Evolutionary conservation across 2,888 invertebrate genomes (phyloP).

Genomic region (Eupithecia subumbrata): DNA sequence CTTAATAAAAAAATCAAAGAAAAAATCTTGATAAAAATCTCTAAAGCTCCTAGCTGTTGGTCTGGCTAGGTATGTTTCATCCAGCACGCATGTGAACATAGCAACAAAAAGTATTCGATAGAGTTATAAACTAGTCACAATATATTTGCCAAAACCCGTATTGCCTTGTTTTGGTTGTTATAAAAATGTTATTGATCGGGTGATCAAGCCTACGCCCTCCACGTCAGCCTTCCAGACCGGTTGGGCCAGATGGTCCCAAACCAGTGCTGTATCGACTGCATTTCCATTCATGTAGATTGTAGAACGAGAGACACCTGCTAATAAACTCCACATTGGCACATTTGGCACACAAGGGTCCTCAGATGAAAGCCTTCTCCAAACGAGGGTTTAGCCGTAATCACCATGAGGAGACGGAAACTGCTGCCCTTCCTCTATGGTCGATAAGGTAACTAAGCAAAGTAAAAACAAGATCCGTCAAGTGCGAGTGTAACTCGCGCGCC

Average conservation of each 20-base stretch:
- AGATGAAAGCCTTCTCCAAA: no score
- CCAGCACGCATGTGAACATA: neutral
- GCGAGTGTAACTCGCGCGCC: no score
- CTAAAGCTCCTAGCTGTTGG: neutral
- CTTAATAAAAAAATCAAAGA: no score
- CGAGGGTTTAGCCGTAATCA: no score
- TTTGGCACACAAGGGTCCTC: no score
- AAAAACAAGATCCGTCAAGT: no score
- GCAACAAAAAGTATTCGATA: neutral
- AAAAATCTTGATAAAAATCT: no score
- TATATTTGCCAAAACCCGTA: neutral
- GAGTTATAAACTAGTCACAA: neutral
- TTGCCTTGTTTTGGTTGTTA: conserved; percentile 4
- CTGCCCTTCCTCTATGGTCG: no score
- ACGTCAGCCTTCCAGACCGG: conserved; percentile 23
- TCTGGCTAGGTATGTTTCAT: neutral
- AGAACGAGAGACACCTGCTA: conserved; percentile 9
- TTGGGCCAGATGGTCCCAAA: conserved; percentile 34
- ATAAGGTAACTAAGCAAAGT: no score
- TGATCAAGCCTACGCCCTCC: conserved; percentile 8
- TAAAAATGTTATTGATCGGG: neutral
- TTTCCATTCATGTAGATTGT: conserved; percentile 33
- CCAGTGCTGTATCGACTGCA: conserved; percentile 15
- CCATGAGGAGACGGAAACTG: no score
- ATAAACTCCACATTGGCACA: neutral